A percentile compares a stretch with the other conserved stretches of the same genome.
Evolutionary conservation across 2,113 vertebrate genomes (phyloP).

Genomic region (Nyctibius bracteatus): DNA sequence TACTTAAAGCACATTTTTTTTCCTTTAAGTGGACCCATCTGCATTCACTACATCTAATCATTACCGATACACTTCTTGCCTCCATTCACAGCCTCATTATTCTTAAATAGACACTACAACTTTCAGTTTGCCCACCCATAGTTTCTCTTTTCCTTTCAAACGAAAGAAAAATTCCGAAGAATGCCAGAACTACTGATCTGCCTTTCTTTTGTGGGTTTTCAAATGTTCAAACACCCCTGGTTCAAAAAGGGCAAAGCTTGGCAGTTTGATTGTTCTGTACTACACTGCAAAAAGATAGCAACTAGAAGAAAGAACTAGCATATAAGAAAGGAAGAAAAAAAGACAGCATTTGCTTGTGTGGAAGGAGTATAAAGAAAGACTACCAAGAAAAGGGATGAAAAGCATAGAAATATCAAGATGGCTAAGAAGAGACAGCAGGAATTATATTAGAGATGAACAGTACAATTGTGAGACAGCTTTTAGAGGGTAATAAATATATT

Average conservation of each 20-base stretch:
- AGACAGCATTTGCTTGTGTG: background rate
- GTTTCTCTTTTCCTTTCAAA: constrained; percentile 34
- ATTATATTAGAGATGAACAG: background rate
- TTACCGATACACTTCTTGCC: background rate
- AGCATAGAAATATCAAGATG: constrained; percentile 17
- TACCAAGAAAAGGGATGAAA: background rate
- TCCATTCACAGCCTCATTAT: constrained; percentile 32
- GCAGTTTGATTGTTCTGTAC: constrained; percentile 12
- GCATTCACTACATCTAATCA: background rate
- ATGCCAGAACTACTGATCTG: constrained; percentile 28
- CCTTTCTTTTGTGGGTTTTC: constrained; percentile 26
- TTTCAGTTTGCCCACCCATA: constrained; percentile 34
- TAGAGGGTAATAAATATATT: background rate
- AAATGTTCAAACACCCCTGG: constrained; percentile 22
- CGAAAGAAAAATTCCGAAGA: constrained; percentile 49
- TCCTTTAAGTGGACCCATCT: background rate
- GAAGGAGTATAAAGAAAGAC: background rate
- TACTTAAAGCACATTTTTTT: background rate
- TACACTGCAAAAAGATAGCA: background rate
- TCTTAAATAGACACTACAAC: background rate
- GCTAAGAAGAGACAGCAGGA: background rate
- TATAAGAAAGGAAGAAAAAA: constrained; percentile 16
- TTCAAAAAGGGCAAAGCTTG: constrained; percentile 32
- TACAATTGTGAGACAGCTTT: background rate
- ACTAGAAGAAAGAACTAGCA: constrained; percentile 24